Percentiles rank a stretch among this genome's conserved stretches.
These are phyloP conservation scores for Vanessa atalanta DNA, from an alignment of 1,140 invertebrate species.

Conservation along the genomic window DNA sequence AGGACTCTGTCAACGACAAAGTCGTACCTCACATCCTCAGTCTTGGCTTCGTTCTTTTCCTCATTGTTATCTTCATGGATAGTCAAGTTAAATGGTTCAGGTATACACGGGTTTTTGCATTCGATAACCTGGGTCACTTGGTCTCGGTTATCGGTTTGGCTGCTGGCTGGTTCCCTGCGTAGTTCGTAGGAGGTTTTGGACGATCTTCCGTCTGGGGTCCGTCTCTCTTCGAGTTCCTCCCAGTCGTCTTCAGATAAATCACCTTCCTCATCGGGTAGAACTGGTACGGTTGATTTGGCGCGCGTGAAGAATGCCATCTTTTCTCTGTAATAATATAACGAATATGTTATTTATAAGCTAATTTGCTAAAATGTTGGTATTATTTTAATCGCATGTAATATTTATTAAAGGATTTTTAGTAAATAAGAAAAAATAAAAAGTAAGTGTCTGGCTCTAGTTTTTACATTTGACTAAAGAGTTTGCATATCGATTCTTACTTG, in stretches of 20 bases:
- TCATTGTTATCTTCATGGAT: slow-evolving; percentile 45
- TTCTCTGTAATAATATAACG: slow-evolving; percentile 84
- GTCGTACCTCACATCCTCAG: slow-evolving; percentile 83
- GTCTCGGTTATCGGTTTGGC: slow-evolving; percentile 18
- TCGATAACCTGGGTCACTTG: slow-evolving; percentile 51
- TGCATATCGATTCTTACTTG: slow-evolving; percentile 85
- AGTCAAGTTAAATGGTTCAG: slow-evolving; percentile 42
- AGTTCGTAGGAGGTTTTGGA: slow-evolving; percentile 73
- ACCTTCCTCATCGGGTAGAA: slow-evolving; percentile 86
- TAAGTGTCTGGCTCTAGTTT: too few relatives aligned
- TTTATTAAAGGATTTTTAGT: too few relatives aligned
- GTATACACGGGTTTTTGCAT: slow-evolving; percentile 69
- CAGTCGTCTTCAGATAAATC: slow-evolving; percentile 71
- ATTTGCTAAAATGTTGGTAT: too few relatives aligned
- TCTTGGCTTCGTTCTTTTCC: slow-evolving; percentile 53
- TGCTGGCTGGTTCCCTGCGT: slow-evolving; percentile 42
- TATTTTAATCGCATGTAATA: too few relatives aligned
- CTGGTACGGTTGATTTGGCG: slow-evolving; percentile 88
- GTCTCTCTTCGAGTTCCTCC: slow-evolving; percentile 67
- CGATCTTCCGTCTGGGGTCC: slow-evolving; percentile 68
- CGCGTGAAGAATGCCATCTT: slow-evolving; percentile 97
- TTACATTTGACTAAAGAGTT: neutral
- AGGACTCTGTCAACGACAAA: slow-evolving; percentile 85
- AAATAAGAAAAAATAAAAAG: too few relatives aligned
- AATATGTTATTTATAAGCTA: neutral